Evolutionary conservation across 2,113 vertebrate species (phyloP).

Genomic region (Odontophorus gujanensis): DNA sequence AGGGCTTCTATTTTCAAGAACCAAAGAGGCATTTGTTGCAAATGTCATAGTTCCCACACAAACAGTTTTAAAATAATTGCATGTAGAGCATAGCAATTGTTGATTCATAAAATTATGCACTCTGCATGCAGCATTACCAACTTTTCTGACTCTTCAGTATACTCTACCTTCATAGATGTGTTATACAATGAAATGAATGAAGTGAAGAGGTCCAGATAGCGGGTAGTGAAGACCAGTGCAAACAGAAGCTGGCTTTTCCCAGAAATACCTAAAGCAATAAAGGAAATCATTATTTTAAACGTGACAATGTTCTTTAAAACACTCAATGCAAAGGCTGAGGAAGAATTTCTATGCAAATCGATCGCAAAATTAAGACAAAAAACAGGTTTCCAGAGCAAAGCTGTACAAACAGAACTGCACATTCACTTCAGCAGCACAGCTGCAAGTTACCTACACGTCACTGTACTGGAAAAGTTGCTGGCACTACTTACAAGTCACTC

Average conservation of each 20-base stretch:
- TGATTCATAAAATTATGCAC: background rate
- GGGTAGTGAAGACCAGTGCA: constrained; percentile 97
- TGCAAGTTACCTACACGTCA: background rate
- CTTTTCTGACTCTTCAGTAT: constrained; percentile 19
- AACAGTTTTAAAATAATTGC: background rate
- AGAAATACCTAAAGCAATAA: constrained; percentile 89
- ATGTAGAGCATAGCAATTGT: background rate
- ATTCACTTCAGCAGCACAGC: background rate
- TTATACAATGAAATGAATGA: constrained; percentile 99
- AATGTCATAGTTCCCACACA: background rate
- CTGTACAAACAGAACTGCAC: background rate
- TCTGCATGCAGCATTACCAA: background rate
- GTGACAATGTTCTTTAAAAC: background rate
- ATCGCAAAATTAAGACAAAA: background rate
- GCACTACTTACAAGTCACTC: background rate
- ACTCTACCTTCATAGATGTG: constrained; percentile 96
- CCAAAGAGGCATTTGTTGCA: background rate
- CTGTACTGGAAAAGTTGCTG: background rate
- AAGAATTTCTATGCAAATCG: background rate
- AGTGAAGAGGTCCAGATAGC: constrained; percentile 98
- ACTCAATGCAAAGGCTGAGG: background rate
- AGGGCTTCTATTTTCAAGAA: background rate
- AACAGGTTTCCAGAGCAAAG: background rate
- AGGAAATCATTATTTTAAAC: constrained; percentile 64
- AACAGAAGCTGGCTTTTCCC: constrained; percentile 99